Evolutionary conservation across 2,113 vertebrate genomes (phyloP).

Genomic region (Carassius gibelio): DNA sequence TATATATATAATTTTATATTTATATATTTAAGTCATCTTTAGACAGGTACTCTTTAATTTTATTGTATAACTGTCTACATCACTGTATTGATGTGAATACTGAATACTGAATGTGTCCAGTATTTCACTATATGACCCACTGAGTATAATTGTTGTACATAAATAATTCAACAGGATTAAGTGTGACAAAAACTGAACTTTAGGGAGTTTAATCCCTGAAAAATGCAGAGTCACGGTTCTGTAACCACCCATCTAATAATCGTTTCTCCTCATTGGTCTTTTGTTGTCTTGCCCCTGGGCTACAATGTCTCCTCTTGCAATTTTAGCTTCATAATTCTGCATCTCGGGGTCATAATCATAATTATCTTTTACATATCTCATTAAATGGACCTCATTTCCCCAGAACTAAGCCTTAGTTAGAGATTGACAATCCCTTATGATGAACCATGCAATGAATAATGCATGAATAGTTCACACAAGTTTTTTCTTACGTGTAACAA

Average conservation of each 20-base stretch:
- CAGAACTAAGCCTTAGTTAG: constrained; percentile 31
- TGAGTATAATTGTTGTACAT: constrained; percentile 12
- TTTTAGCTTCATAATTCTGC: constrained; percentile 51
- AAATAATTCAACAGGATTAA: constrained; percentile 46
- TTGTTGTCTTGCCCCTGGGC: constrained; percentile 50
- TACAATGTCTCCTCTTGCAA: constrained; percentile 41
- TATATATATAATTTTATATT: background rate
- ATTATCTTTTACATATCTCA: constrained; percentile 59
- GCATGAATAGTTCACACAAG: constrained; percentile 30
- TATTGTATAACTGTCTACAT: background rate
- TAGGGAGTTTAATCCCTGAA: background rate
- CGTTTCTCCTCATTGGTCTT: constrained; percentile 45
- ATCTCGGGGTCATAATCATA: constrained; percentile 58
- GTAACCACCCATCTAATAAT: constrained; percentile 20
- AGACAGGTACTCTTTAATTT: background rate
- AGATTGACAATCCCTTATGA: constrained; percentile 34
- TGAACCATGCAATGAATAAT: constrained; percentile 26
- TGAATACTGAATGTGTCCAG: background rate
- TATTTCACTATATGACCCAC: background rate
- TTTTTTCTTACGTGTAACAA: background rate
- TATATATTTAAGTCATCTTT: background rate
- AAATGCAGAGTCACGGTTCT: constrained; percentile 41
- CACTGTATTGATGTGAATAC: background rate
- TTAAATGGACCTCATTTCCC: constrained; percentile 55
- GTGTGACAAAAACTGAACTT: constrained; percentile 32